These are phyloP conservation scores for Formica exsecta DNA, from an alignment of 1,140 invertebrate genomes.

Conservation along the genomic window DNA sequence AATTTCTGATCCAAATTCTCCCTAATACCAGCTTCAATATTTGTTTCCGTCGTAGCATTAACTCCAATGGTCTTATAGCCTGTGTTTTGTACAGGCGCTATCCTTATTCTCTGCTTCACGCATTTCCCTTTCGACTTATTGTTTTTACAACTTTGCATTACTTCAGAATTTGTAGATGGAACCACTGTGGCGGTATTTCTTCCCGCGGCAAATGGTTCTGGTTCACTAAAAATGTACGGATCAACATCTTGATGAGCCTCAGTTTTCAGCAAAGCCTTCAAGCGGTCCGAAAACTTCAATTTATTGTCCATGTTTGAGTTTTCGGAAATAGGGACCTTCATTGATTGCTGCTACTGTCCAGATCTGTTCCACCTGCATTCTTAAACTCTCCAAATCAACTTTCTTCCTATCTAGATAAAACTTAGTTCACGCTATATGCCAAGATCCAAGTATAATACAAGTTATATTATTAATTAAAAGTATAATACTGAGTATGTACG, in stretches of 20 bases:
- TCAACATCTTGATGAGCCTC: slow-evolving; percentile 85
- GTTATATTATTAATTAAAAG: slow-evolving; percentile 55
- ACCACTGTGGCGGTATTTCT: slow-evolving; percentile 78
- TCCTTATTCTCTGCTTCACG: slow-evolving; percentile 80
- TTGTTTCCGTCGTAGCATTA: slow-evolving; percentile 45
- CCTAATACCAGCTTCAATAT: slow-evolving; percentile 36
- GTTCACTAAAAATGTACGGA: slow-evolving; percentile 89
- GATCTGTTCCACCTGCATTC: slow-evolving; percentile 80
- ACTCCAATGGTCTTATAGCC: slow-evolving; percentile 61
- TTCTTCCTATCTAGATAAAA: slow-evolving; percentile 71
- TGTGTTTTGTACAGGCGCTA: slow-evolving; percentile 56
- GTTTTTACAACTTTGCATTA: slow-evolving; percentile 78
- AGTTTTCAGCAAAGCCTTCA: slow-evolving; percentile 86
- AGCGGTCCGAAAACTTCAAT: slow-evolving; percentile 86
- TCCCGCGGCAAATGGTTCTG: slow-evolving; percentile 81
- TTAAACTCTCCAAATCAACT: slow-evolving; percentile 76
- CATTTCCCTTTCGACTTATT: slow-evolving; percentile 81
- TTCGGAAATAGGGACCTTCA: slow-evolving; percentile 80
- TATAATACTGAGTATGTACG: slow-evolving; percentile 73
- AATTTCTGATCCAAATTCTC: slow-evolving; percentile 72
- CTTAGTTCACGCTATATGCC: slow-evolving; percentile 74
- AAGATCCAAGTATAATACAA: slow-evolving; percentile 62
- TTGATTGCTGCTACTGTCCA: slow-evolving; percentile 74
- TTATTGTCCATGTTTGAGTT: slow-evolving; percentile 86
- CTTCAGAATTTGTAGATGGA: slow-evolving; percentile 77